Percentiles rank a stretch among this genome's conserved stretches.
Conservation (phyloP, 2,797 vertebrate genomes). For the Epinephelus awoara region DNA sequence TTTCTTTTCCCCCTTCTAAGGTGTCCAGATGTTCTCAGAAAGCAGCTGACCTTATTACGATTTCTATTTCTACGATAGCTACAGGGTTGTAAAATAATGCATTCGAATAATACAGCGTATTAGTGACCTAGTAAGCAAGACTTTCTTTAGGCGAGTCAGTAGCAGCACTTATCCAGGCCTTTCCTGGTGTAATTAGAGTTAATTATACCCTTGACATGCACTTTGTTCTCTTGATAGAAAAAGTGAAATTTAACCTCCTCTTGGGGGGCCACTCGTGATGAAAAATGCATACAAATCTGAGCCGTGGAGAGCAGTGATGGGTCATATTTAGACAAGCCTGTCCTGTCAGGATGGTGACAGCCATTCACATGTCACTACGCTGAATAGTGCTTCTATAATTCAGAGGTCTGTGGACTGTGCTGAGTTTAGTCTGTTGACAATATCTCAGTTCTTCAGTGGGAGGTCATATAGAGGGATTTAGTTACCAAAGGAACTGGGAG, state of each 20-base stretch:
- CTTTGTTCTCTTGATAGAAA: slow-evolving; percentile 65
- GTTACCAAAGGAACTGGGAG: slow-evolving; percentile 44
- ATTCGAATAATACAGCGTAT: slow-evolving; percentile 20
- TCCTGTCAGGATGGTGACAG: slow-evolving; percentile 41
- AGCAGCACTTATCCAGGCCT: slow-evolving; percentile 43
- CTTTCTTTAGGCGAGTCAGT: slow-evolving; percentile 30
- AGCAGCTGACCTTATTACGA: neutral
- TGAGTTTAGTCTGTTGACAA: slow-evolving; percentile 44
- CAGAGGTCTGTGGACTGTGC: slow-evolving; percentile 20
- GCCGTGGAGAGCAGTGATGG: slow-evolving; percentile 43
- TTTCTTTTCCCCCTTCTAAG: neutral
- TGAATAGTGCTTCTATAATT: slow-evolving; percentile 39
- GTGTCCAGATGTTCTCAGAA: slow-evolving; percentile 30
- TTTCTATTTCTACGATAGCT: slow-evolving; percentile 19
- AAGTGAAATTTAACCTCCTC: slow-evolving; percentile 65
- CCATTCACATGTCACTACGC: slow-evolving; percentile 45
- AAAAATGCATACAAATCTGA: slow-evolving; percentile 54
- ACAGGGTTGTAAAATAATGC: slow-evolving; percentile 26
- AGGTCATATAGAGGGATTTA: slow-evolving; percentile 42
- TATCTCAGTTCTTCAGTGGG: slow-evolving; percentile 30
- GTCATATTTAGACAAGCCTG: slow-evolving; percentile 61
- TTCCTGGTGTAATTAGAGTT: slow-evolving; percentile 64
- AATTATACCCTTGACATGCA: slow-evolving; percentile 68
- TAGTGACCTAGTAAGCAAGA: slow-evolving; percentile 23
- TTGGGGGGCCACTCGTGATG: slow-evolving; percentile 35